Percentiles rank a stretch among this genome's conserved stretches.
Conservation (phyloP, 2,797 vertebrate species). For the Galago senegalensis region DNA sequence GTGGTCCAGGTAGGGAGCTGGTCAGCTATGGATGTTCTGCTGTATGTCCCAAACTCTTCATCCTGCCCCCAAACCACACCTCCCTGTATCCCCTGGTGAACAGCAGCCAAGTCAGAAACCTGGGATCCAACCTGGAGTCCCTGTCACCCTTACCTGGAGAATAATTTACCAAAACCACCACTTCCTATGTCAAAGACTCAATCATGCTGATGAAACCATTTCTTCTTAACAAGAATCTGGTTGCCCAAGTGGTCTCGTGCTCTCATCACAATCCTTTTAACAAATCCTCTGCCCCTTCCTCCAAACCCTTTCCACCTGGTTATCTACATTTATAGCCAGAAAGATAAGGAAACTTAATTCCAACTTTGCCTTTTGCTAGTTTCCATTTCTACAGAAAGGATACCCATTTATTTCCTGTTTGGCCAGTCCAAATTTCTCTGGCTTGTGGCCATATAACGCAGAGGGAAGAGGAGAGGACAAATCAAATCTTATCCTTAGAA, state of each 20-base stretch:
- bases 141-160: neutral
- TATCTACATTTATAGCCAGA: neutral
- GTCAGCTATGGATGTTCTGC: too few species aligned
- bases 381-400: neutral
- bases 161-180: conserved; percentile 26
- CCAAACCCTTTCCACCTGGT: neutral
- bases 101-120: neutral
- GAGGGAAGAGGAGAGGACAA: too few species aligned
- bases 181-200: conserved; percentile 13
- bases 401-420: neutral
- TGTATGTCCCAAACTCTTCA: neutral
- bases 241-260: neutral
- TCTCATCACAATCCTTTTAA: neutral
- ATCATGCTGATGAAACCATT: neutral
- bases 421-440: conserved; percentile 1
- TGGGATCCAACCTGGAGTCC: neutral
- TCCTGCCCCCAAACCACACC: neutral
- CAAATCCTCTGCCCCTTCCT: neutral
- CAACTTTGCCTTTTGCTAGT: neutral
- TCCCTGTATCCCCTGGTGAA: neutral
- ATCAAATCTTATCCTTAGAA: neutral
- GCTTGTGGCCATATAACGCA: neutral
- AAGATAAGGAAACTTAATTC: neutral
- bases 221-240: conserved; percentile 19
- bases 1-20: too few species aligned